Percentiles rank a stretch among this genome's conserved stretches.
Conservation (phyloP, 1,140 invertebrate species). For the Pseudachorutes palmiensis region DNA sequence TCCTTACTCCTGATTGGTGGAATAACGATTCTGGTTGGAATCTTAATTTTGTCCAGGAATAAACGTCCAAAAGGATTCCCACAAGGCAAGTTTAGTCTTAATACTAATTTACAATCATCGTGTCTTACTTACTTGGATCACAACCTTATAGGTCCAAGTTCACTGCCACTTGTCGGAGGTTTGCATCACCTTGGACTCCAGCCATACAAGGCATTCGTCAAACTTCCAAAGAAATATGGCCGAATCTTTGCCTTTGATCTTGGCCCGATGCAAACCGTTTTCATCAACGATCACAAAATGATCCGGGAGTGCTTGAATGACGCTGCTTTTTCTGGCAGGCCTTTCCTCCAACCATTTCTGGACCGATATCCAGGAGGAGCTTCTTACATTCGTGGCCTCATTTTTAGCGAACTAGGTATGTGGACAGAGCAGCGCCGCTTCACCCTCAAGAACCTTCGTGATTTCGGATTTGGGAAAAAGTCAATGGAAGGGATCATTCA, state of each 20-base stretch:
- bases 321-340: background rate
- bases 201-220: background rate
- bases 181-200: background rate
- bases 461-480: slow-evolving; percentile 42
- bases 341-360: background rate
- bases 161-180: background rate
- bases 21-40: too few relatives aligned
- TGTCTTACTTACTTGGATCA: too few relatives aligned
- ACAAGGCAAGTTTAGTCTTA: too few relatives aligned
- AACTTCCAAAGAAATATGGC: background rate
- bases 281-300: background rate
- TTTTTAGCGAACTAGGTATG: background rate
- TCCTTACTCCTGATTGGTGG: too few relatives aligned
- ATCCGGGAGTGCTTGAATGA: background rate
- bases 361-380: background rate
- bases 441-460: slow-evolving; percentile 38
- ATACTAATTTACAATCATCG: too few relatives aligned
- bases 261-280: background rate
- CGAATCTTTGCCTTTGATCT: background rate
- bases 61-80: too few relatives aligned
- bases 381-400: background rate
- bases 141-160: background rate
- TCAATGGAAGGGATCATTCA: slow-evolving; percentile 40
- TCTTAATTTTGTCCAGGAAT: too few relatives aligned
- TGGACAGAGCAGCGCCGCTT: slow-evolving; percentile 39